Percentiles rank a stretch among this genome's conserved stretches.
These are phyloP conservation scores for Microtus pennsylvanicus DNA, from an alignment of 2,113 vertebrate genomes.

Conservation along the genomic window DNA sequence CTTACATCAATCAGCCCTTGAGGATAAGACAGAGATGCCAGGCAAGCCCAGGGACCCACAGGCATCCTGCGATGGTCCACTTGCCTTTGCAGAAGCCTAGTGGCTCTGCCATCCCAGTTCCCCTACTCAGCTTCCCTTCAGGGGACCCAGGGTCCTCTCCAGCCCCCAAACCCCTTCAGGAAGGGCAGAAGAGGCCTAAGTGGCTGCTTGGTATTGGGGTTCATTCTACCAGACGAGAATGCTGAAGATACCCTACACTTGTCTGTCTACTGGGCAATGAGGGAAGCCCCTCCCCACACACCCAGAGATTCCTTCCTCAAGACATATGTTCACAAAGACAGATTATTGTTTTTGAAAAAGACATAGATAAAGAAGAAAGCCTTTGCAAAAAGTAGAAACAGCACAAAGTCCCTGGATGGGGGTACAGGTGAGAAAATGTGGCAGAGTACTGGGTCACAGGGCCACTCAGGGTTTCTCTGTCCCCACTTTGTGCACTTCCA, in stretches of 20 bases:
- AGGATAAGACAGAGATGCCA: neutral
- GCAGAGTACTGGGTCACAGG: rapidly evolving
- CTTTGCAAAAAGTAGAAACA: neutral
- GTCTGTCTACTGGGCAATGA: neutral
- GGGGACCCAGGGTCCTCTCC: too few relatives aligned
- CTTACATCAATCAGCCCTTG: neutral
- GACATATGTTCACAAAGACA: neutral
- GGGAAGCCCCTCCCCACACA: neutral
- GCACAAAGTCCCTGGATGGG: neutral
- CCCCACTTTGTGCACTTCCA: neutral
- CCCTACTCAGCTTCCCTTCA: neutral
- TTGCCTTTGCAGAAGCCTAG: neutral
- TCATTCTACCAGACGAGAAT: neutral
- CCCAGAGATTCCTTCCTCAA: neutral
- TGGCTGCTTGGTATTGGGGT: neutral
- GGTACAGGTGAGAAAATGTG: neutral
- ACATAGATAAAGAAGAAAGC: neutral
- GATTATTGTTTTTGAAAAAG: neutral
- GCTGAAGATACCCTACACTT: rapidly evolving
- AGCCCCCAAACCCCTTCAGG: neutral
- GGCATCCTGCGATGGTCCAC: neutral
- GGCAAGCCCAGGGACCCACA: neutral
- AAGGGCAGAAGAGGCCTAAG: neutral
- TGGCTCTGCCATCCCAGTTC: too few relatives aligned
- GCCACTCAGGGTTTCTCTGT: neutral